Percentiles rank a stretch among this genome's conserved stretches.
Evolutionary conservation across 2,113 vertebrate genomes (phyloP).

Genomic region (Osmerus eperlanus): DNA sequence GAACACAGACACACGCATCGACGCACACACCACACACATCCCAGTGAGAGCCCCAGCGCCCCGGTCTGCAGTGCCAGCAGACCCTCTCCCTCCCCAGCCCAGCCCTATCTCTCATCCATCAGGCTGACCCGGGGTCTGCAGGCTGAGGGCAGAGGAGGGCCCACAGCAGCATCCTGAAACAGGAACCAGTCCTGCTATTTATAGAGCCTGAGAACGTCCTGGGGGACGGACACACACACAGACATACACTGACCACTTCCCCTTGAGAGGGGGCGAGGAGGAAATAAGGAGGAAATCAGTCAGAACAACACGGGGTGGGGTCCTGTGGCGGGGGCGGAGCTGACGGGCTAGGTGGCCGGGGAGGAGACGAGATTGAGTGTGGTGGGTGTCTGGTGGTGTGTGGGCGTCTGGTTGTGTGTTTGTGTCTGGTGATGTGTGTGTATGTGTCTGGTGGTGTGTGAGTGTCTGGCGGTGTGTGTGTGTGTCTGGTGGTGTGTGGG

Average conservation of each 20-base stretch:
- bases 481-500: no score
- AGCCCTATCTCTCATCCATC: neutral
- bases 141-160: neutral
- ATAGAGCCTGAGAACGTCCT: constrained; percentile 19
- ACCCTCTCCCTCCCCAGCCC: neutral
- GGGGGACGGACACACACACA: constrained; percentile 13
- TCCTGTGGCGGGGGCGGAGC: neutral
- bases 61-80: no score
- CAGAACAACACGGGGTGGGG: neutral
- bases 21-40: no score
- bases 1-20: neutral
- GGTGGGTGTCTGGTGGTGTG: neutral
- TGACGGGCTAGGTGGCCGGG: neutral
- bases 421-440: no score
- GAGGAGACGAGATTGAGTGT: neutral
- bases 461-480: no score
- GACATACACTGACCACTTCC: constrained; percentile 28
- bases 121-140: neutral
- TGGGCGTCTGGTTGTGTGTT: no score
- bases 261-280: neutral
- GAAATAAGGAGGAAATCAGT: neutral
- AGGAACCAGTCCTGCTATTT: constrained; percentile 38
- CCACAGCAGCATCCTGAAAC: constrained; percentile 27
- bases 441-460: no score
- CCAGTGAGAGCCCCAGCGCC: no score